phyloP scores from a whole-genome alignment of 23 tunicate species.

The Phallusia fumigata region DNA sequence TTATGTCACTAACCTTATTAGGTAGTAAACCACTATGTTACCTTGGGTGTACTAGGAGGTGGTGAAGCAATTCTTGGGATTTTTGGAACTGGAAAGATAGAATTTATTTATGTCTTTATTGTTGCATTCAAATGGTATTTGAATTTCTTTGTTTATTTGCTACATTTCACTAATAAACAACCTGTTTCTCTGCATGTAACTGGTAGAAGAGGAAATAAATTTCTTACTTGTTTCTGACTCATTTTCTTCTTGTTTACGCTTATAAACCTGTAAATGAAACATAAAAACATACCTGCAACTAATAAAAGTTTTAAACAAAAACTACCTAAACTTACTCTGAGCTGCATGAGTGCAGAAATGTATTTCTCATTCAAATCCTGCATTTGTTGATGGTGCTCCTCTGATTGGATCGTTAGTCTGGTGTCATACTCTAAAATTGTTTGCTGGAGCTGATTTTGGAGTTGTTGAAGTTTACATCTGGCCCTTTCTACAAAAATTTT shows the following conservation, averaged over 20 bases:
- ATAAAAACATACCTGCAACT: too few species aligned
- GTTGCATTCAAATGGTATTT: neutral
- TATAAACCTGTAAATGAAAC: too few species aligned
- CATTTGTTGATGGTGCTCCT: neutral
- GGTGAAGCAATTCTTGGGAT: neutral
- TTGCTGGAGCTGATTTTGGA: neutral
- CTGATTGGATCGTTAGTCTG: neutral
- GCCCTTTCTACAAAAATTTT: neutral
- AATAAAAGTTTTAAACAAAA: neutral
- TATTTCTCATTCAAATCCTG: slow-evolving; percentile 3
- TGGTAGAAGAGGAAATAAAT: neutral
- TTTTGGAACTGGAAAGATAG: neutral
- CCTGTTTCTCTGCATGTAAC: neutral
- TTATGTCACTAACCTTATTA: neutral
- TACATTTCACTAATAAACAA: neutral
- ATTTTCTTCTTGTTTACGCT: too few species aligned
- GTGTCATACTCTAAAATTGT: neutral
- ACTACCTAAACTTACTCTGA: neutral
- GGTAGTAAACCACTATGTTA: neutral
- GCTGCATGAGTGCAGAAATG: neutral
- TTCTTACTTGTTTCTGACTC: neutral
- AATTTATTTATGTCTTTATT: neutral
- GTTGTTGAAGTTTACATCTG: too few species aligned
- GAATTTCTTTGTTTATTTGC: neutral
- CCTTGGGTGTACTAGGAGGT: neutral